phyloP scores from a whole-genome alignment of 2,797 vertebrate genomes.

The Melanotaenia maccullochi region DNA sequence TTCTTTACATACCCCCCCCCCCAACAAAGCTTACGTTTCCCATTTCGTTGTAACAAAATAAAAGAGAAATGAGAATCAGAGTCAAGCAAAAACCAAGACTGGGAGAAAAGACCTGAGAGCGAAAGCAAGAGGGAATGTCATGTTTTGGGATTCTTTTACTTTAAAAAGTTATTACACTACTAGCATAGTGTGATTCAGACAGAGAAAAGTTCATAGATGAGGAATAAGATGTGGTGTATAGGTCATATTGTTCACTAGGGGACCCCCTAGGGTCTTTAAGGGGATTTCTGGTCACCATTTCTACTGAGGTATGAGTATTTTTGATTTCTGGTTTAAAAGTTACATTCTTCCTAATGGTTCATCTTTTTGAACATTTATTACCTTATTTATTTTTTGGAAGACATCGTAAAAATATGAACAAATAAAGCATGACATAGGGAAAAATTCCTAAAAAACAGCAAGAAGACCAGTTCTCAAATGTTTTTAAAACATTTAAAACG shows the following conservation, averaged over 20 bases:
- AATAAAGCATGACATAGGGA: too few relatives aligned
- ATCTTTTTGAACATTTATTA: not conserved
- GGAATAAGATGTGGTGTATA: constrained; percentile 6
- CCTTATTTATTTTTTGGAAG: too few relatives aligned
- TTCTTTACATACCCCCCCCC: constrained; percentile 1
- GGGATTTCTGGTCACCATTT: constrained; percentile 36
- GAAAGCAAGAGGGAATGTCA: constrained; percentile 23
- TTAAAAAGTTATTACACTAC: not conserved
- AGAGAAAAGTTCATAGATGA: not conserved
- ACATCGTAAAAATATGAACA: too few relatives aligned
- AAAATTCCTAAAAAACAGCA: not conserved
- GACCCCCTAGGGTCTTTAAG: constrained; percentile 7
- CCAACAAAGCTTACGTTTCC: constrained; percentile 1
- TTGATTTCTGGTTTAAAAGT: not conserved
- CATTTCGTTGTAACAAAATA: not conserved
- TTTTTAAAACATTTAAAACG: constrained; percentile 7
- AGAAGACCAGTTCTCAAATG: not conserved
- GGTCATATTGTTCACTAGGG: constrained; percentile 24
- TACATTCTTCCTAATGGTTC: too few relatives aligned
- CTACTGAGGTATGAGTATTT: not conserved
- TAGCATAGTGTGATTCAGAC: constrained; percentile 38
- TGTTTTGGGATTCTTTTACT: not conserved
- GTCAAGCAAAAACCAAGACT: not conserved
- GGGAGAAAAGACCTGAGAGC: not conserved
- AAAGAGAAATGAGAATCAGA: constrained; percentile 61